phyloP scores from a whole-genome alignment of 2,888 invertebrate genomes.

The Acronicta leporina region DNA sequence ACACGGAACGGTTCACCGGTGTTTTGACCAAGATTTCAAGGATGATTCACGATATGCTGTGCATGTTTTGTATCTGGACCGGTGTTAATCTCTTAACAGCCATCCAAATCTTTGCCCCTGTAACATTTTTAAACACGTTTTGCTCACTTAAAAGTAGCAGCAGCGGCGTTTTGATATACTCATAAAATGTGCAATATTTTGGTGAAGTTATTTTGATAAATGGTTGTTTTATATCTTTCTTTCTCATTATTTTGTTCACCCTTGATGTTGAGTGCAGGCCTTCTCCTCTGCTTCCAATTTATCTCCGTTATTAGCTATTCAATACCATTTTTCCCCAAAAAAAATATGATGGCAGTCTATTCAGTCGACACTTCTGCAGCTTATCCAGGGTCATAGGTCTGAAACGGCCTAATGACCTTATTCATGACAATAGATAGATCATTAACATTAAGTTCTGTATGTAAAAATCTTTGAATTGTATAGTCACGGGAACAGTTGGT shows the following conservation, averaged over 20 bases:
- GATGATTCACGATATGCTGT: constrained; percentile 42
- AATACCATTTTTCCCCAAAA: too few relatives aligned
- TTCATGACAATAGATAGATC: not conserved
- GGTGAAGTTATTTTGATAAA: constrained; percentile 13
- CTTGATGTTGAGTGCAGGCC: too few relatives aligned
- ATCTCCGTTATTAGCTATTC: too few relatives aligned
- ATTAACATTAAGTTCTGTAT: not conserved
- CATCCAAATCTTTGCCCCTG: constrained; percentile 7
- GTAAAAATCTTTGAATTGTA: not conserved
- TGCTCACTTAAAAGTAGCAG: not conserved
- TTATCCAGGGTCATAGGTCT: too few relatives aligned
- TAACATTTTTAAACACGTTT: constrained; percentile 11
- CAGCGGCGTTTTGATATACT: too few relatives aligned
- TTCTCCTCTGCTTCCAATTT: too few relatives aligned
- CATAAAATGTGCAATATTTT: constrained; percentile 2
- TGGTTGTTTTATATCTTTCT: not conserved
- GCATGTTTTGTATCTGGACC: constrained; percentile 21
- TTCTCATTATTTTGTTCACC: too few relatives aligned
- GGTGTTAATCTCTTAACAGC: constrained; percentile 16
- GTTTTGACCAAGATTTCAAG: constrained; percentile 39
- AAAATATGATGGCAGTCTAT: too few relatives aligned
- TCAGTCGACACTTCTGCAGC: too few relatives aligned
- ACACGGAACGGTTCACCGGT: constrained; percentile 43
- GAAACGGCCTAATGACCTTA: not conserved
- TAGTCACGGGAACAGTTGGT: not conserved